These are phyloP conservation scores for Polydrusus pterygomalis DNA, from an alignment of 2,888 invertebrate genomes.

Conservation along the genomic window DNA sequence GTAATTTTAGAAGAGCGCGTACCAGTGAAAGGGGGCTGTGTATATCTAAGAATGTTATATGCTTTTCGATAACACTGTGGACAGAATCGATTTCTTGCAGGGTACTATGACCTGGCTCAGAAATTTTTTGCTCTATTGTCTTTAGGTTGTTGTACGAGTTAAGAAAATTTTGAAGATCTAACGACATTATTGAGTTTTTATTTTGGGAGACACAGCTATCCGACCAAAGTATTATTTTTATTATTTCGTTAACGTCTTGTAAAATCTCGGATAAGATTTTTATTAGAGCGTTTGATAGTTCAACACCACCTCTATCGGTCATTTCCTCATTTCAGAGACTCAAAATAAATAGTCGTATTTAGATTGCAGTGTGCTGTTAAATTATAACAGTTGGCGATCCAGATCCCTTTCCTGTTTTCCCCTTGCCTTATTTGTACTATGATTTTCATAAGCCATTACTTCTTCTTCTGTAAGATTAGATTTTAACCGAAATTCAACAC, in stretches of 20 bases:
- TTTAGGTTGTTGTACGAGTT: not conserved
- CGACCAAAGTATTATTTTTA: not conserved
- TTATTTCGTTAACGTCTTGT: not conserved
- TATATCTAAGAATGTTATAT: conserved; percentile 4
- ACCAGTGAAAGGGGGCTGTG: not conserved
- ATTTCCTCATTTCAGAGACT: conserved; percentile 32
- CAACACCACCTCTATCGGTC: conserved; percentile 25
- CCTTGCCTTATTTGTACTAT: too few species aligned
- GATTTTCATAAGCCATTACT: conserved; percentile 9
- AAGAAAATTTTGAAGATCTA: conserved; percentile 5
- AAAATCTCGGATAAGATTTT: conserved; percentile 21
- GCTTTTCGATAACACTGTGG: conserved; percentile 7
- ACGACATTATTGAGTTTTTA: not conserved
- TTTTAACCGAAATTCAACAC: conserved; percentile 2
- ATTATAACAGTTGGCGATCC: conserved; percentile 26
- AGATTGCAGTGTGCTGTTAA: conserved; percentile 32
- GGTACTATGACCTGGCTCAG: not conserved
- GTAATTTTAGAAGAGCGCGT: conserved; percentile 2
- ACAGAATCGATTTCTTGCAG: too few species aligned
- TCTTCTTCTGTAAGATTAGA: not conserved
- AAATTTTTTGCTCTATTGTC: conserved; percentile 17
- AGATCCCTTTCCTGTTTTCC: too few species aligned
- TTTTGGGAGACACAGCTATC: too few species aligned
- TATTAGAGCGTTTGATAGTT: conserved; percentile 24
- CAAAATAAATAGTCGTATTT: conserved; percentile 29